Evolutionary conservation across 2,113 vertebrate species (phyloP), one percentile per base, ranked within the genome.

Genomic region (Xyliphius kryptos): DNA sequence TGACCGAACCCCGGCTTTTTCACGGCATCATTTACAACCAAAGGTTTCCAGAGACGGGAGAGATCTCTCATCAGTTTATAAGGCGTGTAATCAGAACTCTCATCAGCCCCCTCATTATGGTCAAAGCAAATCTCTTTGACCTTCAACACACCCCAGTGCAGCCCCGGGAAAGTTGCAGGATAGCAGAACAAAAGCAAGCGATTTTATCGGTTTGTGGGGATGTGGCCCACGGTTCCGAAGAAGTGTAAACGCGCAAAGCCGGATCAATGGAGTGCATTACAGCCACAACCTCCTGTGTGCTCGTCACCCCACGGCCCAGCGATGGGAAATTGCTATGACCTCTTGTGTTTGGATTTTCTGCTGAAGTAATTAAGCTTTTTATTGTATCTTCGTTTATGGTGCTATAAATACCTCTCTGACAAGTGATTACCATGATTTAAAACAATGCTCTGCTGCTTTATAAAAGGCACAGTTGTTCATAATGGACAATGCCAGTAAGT

Each of bases 301-400:
- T 72, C 36, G 36, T 56, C 17, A 37, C 20, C 44, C 49, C 20
- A 55, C 63, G 46, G 58, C 60, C n/a, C 54, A 63, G 63, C 70
- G 50, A 64, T 72, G 59, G 40, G 48, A 67, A 67, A 67, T 48
- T 59, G 57, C 49, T 63, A 56, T 64, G 70, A 68, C 65, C 60
- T 54, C 32, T 40, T 6, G n/a, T 65, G 56, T 54, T 58, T 52
- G 47, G 51, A 47, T 58, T 58, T 58, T 56, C 54, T 72, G 54
- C 70, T 60, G 44, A 68, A 41, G 43, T 63, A 63, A 68, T 72
- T 72, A 72, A 67, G 56, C 15, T 54, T 68, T n/a, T 68, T 68
- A 64, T 61, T 61, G 61, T 49, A 15, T 65, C 43, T 44, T 16
- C 17, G 55, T 72, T 72, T 72, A 64, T 54, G 46, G 50, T 19